Evolutionary conservation across 2,888 invertebrate genomes (phyloP).

Genomic region (Orchesella flavescens): DNA sequence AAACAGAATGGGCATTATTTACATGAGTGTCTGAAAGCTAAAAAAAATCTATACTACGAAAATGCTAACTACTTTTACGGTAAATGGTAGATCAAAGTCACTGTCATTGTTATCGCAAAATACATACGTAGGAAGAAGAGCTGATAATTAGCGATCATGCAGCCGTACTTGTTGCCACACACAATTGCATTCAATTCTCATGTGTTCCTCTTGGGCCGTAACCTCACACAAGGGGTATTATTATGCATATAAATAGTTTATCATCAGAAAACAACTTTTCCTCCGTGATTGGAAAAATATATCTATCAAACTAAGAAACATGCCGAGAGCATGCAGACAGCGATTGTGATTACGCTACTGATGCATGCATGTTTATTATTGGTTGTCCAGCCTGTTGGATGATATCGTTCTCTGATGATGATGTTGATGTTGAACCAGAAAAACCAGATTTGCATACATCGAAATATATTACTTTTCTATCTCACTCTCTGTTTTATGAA

Average conservation of each 20-base stretch:
- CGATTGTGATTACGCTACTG: background rate
- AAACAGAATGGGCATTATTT: too few relatives aligned
- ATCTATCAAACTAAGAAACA: background rate
- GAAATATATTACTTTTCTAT: background rate
- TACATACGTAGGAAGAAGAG: too few relatives aligned
- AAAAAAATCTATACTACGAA: too few relatives aligned
- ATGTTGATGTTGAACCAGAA: constrained; percentile 37
- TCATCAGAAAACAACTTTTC: background rate
- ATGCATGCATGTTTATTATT: constrained; percentile 20
- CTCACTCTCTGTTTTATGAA: background rate
- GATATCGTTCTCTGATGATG: constrained; percentile 28
- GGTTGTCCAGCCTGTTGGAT: constrained; percentile 27
- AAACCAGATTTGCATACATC: constrained; percentile 46
- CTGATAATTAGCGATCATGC: too few relatives aligned
- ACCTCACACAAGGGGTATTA: too few relatives aligned
- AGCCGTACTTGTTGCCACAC: too few relatives aligned
- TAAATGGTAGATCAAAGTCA: too few relatives aligned
- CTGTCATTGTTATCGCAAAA: too few relatives aligned
- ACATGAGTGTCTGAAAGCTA: too few relatives aligned
- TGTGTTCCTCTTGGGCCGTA: background rate
- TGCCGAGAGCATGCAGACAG: background rate
- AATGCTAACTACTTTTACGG: too few relatives aligned
- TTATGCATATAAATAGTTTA: background rate
- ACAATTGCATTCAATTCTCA: too few relatives aligned
- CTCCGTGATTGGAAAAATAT: background rate